phyloP scores from a whole-genome alignment of 1,140 invertebrate genomes.

The Polyergus mexicanus region DNA sequence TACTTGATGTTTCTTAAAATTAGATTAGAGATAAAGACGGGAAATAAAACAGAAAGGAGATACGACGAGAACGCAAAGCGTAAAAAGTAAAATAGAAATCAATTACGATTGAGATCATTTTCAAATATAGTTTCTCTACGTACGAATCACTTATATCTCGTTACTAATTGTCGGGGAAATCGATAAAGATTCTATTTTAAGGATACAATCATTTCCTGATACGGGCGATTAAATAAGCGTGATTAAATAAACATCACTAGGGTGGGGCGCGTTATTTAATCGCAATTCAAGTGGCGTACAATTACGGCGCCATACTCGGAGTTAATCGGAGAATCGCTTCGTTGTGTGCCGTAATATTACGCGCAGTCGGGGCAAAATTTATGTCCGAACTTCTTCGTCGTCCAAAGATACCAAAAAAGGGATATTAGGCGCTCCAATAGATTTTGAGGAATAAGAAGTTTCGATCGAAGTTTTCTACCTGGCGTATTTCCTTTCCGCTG shows the following conservation, averaged over 20 bases:
- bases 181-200: conserved; percentile 9
- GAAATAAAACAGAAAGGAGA: not conserved
- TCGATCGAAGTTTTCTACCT: conserved; percentile 49
- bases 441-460: conserved; percentile 59
- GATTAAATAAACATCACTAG: conserved; percentile 57
- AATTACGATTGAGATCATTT: not conserved
- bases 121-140: not conserved
- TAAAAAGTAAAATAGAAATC: conserved; percentile 1
- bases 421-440: conserved; percentile 51
- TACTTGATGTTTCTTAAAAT: not conserved
- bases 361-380: conserved; percentile 65
- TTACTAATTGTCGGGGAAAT: not conserved
- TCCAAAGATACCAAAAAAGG: conserved; percentile 37
- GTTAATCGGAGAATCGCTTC: conserved; percentile 72
- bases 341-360: conserved; percentile 59
- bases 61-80: not conserved
- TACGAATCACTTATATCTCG: not conserved
- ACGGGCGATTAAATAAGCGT: conserved; percentile 67
- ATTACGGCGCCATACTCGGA: conserved; percentile 69
- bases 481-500: conserved; percentile 31
- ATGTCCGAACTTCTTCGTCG: conserved; percentile 70
- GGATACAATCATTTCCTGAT: not conserved
- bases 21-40: not conserved
- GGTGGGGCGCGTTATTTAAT: conserved; percentile 56
- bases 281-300: conserved; percentile 63